Evolutionary conservation across 2,888 invertebrate genomes (phyloP).

Genomic region (Terebella lapidaria): DNA sequence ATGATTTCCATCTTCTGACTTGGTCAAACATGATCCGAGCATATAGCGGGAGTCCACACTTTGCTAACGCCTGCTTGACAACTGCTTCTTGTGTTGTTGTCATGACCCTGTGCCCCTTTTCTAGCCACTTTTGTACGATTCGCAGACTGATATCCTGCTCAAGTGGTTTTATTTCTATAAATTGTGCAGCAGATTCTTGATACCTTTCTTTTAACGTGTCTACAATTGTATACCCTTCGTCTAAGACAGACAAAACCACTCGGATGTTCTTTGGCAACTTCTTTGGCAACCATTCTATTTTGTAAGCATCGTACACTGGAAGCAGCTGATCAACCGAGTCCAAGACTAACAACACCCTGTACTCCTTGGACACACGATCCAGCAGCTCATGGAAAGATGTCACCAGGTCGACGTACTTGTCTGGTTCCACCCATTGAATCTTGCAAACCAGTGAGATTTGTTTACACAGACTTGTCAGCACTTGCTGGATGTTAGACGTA

Average conservation of each 20-base stretch:
- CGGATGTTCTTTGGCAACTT: conserved; percentile 26
- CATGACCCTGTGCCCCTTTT: background rate
- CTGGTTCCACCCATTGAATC: conserved; percentile 1
- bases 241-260: conserved; percentile 28
- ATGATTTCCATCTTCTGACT: conserved; percentile 29
- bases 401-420: conserved; percentile 2
- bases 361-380: conserved; percentile 12
- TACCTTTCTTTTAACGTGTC: conserved; percentile 24
- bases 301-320: conserved; percentile 19
- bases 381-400: conserved; percentile 1
- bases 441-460: background rate
- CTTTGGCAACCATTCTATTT: conserved; percentile 23
- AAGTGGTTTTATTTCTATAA: conserved; percentile 18
- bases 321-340: conserved; percentile 30
- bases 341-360: conserved; percentile 25
- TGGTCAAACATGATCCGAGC: conserved; percentile 29
- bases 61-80: conserved; percentile 16
- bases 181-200: conserved; percentile 11
- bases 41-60: conserved; percentile 30
- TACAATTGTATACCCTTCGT: conserved; percentile 25
- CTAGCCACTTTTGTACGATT: conserved; percentile 14
- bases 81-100: conserved; percentile 17
- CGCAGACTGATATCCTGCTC: conserved; percentile 10
- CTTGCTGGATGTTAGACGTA: conserved; percentile 8
- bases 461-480: conserved; percentile 2